Conservation (phyloP, 2,888 invertebrate genomes). For the Petrolisthes manimaculis region DNA sequence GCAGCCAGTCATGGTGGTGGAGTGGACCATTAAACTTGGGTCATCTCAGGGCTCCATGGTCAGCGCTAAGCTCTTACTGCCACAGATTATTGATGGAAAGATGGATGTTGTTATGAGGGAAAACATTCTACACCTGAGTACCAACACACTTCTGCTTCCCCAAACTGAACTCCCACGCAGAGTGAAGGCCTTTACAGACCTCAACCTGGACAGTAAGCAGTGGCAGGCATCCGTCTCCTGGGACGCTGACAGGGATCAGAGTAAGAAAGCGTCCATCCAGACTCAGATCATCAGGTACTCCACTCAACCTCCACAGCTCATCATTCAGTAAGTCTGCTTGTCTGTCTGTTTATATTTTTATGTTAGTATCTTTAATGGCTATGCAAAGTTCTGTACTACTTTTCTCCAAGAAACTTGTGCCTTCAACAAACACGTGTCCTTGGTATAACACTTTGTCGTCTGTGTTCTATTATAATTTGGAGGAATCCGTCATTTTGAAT, state of each 20-base stretch:
- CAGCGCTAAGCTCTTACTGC: neutral
- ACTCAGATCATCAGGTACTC: neutral
- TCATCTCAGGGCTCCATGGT: neutral
- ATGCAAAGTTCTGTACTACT: neutral
- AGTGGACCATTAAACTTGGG: neutral
- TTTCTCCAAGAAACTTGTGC: neutral
- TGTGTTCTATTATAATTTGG: too few species aligned
- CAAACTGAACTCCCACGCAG: neutral
- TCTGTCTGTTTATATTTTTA: neutral
- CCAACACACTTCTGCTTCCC: slow-evolving; percentile 27
- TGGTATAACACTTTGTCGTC: neutral
- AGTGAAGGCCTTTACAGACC: slow-evolving; percentile 30
- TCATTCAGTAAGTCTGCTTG: slow-evolving; percentile 3
- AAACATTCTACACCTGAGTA: slow-evolving; percentile 4
- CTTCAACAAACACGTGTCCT: neutral
- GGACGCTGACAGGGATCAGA: slow-evolving; percentile 31
- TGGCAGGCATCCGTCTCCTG: slow-evolving; percentile 31
- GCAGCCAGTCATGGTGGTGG: neutral
- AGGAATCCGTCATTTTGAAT: neutral
- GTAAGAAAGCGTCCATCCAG: slow-evolving; percentile 7
- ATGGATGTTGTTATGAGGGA: slow-evolving; percentile 5
- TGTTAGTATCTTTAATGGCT: neutral
- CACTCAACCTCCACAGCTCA: neutral
- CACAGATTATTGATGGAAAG: neutral
- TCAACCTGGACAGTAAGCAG: slow-evolving; percentile 22